Conservation (phyloP, 2,797 vertebrate species). For the Sternarchorhynchus goeldii region DNA sequence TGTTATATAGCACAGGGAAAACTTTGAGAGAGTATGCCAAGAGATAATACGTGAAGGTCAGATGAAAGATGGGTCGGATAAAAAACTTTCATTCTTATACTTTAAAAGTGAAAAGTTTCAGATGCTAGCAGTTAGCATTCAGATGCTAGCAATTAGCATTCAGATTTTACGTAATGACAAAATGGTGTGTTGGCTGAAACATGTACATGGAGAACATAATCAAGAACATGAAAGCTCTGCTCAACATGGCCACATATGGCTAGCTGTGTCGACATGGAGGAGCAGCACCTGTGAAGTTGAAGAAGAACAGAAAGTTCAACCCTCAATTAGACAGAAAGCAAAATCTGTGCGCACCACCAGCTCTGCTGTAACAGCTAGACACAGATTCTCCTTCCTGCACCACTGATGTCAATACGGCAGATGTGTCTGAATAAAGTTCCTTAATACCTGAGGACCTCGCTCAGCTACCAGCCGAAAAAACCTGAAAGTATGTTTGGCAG, state of each 20-base stretch:
- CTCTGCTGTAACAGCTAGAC: conserved; percentile 41
- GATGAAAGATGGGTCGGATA: conserved; percentile 47
- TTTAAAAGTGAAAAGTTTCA: background rate
- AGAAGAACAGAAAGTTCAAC: conserved; percentile 11
- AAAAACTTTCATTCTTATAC: background rate
- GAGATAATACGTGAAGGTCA: conserved; percentile 18
- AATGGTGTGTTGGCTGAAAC: background rate
- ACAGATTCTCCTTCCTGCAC: conserved; percentile 62
- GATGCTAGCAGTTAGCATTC: background rate
- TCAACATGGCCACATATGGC: background rate
- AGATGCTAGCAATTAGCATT: background rate
- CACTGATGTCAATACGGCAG: conserved; percentile 57
- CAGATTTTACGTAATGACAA: background rate
- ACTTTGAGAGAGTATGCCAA: conserved; percentile 9
- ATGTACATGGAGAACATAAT: background rate
- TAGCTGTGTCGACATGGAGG: background rate
- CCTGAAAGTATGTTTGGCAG: conserved; percentile 69
- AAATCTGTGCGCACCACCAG: conserved; percentile 14
- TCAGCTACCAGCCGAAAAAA: conserved; percentile 58
- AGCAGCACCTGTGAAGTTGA: conserved; percentile 2
- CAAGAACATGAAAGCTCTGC: conserved; percentile 4
- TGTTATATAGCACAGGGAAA: conserved; percentile 18
- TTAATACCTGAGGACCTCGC: conserved; percentile 62
- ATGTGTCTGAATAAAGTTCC: conserved; percentile 63
- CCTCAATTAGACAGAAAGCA: background rate